Evolutionary conservation across 1,140 invertebrate genomes (phyloP), one percentile per base, ranked within the genome.

Genomic region (Drosophila pseudoananassae): DNA sequence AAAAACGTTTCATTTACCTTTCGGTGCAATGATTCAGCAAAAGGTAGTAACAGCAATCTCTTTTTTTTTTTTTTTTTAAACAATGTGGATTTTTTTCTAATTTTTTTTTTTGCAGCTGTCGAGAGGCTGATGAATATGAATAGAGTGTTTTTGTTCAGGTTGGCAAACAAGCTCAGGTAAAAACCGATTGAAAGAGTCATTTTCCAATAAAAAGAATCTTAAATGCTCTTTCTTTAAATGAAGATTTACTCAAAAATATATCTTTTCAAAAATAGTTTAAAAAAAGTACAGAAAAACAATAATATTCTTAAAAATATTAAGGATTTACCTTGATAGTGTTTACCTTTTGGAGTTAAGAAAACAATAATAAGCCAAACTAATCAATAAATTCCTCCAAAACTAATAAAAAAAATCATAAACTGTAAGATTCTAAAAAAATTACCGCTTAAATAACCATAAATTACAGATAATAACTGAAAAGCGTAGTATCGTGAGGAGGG

Each of bases 21-120:
- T 68, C n/a, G 40, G 3, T 36, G 63, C 66, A 55, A 56, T 70
- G 66, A 70, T 70, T 70, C 64, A 70, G 66, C 66, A 69, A 4
- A 49, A 47, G 43, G 4, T 10, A n/a, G 33, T 43, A 43, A 43
- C 51, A 36, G 33, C 33, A 56, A 70, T 56, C 43, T 69, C 65
- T 56, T 69, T 5, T 6, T 27, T 36, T 36, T 36, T 36, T 36
- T n/a, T n/a, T 53, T 50, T 33, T 8, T 20, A 33, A 2, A 33
- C 31, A 33, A 25, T 25, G 3, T 2, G 3, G 23, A 6, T 6
- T 27, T 36, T 36, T 36, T 36, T 36, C 33, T 36, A 12, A 12
- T 3, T 3, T 20, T 36, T 36, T 36, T 64, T 68, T 47, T 29
- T 61, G 51, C 78, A 81, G 59, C 78, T 81, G 76, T 76, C 50